Base-by-base conservation (phyloP, 1,140 invertebrate species). In the Linepithema humile region DNA sequence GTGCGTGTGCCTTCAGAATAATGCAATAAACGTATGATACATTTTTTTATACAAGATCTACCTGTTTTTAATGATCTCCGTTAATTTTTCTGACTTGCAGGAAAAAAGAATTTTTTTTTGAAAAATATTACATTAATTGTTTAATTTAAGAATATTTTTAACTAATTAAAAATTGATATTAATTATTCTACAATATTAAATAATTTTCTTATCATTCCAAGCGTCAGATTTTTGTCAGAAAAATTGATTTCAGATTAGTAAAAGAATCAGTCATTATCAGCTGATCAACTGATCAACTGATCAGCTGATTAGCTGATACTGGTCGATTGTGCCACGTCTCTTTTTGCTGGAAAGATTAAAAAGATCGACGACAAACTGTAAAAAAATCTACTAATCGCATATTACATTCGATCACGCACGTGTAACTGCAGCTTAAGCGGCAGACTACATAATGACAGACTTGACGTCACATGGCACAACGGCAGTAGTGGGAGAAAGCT, bases 1-100 rank as follows among this genome's bases (percentile, higher is more conserved):
- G n/a, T 40, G 32, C 26, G 35, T 23, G 69, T 35, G 50, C 20
- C 50, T 55, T 15, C 20, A 26, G 50, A 40, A 57, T 40, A 73
- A 73, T 3, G 50, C 50, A 73, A 57, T 72, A 55, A 55, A 55
- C 38, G 38, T 57, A 73, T 20, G 7, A 73, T 73, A 73, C 48
- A 57, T n/a, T 38, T 73, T 38, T 38, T 73, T 73, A 35, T 55
- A 57, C 5, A 48, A 50, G 15, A 29, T 45, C 9, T 29, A 15
- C 10, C 10, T 40, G 35, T 40, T 3, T 60, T 2, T 35, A 2
- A 32, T 17, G 7, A 1, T 20, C 35, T 0, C 5, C 1, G 5
- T 50, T 50, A 2, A 64, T 64, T 23, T 12, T 64, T 40, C 0
- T 23, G n/a, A n/a, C n/a, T n/a, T n/a, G n/a, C n/a, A n/a, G n/a